Conservation (phyloP, 2,888 invertebrate species). For the Protophormia terraenovae region DNA sequence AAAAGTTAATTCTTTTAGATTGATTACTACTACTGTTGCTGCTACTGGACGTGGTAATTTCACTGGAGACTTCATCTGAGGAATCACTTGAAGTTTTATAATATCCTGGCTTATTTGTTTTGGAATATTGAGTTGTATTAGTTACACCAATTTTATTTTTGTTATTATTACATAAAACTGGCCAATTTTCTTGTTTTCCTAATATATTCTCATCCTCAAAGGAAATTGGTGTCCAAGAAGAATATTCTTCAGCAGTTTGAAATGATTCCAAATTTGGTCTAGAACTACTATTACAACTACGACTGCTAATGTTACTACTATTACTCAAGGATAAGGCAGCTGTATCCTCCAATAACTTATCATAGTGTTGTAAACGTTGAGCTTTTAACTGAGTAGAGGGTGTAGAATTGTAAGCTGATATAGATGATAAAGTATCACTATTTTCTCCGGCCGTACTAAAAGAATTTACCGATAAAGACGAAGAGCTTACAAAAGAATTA, state of each 20-base stretch:
- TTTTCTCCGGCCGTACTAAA: slow-evolving; percentile 1
- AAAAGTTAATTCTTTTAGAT: slow-evolving; percentile 6
- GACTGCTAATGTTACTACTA: too few species aligned
- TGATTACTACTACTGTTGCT: not conserved
- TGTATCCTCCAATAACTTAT: slow-evolving; percentile 42
- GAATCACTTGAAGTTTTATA: not conserved
- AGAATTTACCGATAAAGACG: slow-evolving; percentile 17
- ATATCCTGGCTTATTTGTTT: not conserved
- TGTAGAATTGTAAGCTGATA: not conserved
- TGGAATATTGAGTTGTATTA: not conserved
- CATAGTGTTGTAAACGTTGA: slow-evolving; percentile 34
- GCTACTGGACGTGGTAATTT: not conserved
- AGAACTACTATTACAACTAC: not conserved
- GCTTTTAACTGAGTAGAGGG: not conserved
- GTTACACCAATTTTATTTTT: not conserved
- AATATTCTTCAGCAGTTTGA: not conserved
- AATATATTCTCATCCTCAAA: slow-evolving; percentile 21
- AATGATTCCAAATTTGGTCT: not conserved
- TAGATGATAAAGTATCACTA: not conserved
- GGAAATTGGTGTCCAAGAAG: slow-evolving; percentile 9
- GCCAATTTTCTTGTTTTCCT: slow-evolving; percentile 27
- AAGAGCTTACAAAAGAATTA: slow-evolving; percentile 2
- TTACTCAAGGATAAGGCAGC: not conserved
- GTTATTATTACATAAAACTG: not conserved
- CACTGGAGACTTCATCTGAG: not conserved